Conservation (phyloP, 2,888 invertebrate genomes). For the Raillietiella orientalis region DNA sequence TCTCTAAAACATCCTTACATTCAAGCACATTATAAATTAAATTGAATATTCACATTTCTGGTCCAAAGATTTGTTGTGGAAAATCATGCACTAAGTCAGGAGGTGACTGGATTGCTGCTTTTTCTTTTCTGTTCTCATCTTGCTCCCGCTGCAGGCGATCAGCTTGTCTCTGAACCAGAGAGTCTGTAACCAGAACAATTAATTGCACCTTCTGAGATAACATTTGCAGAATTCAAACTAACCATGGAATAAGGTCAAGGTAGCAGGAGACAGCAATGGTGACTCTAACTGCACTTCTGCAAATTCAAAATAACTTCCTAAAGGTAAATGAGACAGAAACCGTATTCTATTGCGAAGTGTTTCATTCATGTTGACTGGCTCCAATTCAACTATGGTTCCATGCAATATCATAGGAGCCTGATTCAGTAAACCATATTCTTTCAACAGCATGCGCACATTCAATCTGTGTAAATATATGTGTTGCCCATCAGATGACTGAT, state of each 20-base stretch:
- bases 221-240: slow-evolving; percentile 8
- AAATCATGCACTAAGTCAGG: no score
- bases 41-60: no score
- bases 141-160: no score
- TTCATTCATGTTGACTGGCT: slow-evolving; percentile 50
- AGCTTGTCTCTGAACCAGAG: no score
- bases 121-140: no score
- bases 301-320: slow-evolving; percentile 62
- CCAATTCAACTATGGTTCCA: slow-evolving; percentile 55
- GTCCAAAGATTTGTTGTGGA: no score
- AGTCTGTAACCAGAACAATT: no score
- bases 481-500: slow-evolving; percentile 58
- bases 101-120: no score
- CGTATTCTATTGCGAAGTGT: slow-evolving; percentile 37
- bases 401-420: slow-evolving; percentile 33
- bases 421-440: slow-evolving; percentile 48
- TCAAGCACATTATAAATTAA: no score
- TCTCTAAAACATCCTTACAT: no score
- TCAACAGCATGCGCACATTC: slow-evolving; percentile 59
- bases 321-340: slow-evolving; percentile 53
- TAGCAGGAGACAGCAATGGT: slow-evolving; percentile 30
- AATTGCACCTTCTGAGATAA: no score
- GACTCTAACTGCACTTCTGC: slow-evolving; percentile 50
- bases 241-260: slow-evolving; percentile 35
- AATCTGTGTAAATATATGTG: slow-evolving; percentile 66